A percentile compares a stretch with the other conserved stretches of the same genome.
Evolutionary conservation across 2,113 vertebrate genomes (phyloP).

Genomic region (Aythya baeri): DNA sequence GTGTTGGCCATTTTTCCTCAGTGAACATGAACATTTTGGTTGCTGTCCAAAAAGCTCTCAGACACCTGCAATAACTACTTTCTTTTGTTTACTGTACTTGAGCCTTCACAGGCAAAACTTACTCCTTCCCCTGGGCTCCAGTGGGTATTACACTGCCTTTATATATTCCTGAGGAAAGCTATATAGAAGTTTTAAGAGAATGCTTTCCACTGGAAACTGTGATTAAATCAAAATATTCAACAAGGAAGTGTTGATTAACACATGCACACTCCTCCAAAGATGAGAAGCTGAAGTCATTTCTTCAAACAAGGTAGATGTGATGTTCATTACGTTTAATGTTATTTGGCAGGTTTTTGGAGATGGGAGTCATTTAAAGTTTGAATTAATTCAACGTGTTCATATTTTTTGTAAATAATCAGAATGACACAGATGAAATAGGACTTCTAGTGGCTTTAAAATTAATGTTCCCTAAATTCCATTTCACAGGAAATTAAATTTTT

Average conservation of each 20-base stretch:
- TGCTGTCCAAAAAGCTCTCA: background rate
- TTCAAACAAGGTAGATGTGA: background rate
- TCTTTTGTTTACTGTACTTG: background rate
- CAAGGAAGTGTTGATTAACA: background rate
- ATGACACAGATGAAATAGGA: background rate
- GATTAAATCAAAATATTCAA: background rate
- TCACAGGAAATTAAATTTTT: conserved; percentile 30
- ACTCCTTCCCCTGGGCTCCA: background rate
- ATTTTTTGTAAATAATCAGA: conserved; percentile 23
- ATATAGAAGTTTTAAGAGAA: background rate
- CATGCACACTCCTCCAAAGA: background rate
- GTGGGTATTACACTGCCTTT: background rate
- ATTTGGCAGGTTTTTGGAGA: background rate
- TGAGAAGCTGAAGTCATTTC: background rate
- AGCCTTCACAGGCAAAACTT: background rate
- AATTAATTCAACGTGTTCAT: background rate
- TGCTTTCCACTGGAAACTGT: background rate
- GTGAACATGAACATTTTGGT: background rate
- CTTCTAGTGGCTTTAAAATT: background rate
- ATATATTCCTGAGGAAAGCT: background rate
- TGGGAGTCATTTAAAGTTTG: background rate
- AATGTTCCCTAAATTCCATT: conserved; percentile 5
- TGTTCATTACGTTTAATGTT: background rate
- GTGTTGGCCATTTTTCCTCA: background rate
- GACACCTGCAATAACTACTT: background rate